Conservation (phyloP, 2,888 invertebrate genomes). For the Drosophila pseudotakahashii region DNA sequence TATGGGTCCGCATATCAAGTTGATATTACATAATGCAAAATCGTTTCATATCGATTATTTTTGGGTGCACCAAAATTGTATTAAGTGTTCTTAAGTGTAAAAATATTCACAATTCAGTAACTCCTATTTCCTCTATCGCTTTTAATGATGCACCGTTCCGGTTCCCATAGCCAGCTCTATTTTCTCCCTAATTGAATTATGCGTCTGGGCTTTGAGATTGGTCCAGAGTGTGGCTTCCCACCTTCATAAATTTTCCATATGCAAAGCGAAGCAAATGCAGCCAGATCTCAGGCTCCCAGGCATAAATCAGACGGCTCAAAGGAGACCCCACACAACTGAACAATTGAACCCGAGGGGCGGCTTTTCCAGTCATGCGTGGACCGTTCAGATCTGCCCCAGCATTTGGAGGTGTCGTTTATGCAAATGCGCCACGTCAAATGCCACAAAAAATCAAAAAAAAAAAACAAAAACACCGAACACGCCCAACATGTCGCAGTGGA, state of each 20-base stretch:
- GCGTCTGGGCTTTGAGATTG: conserved; percentile 48
- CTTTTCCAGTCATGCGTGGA: conserved; percentile 74
- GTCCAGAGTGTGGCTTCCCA: conserved; percentile 58
- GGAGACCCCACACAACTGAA: conserved; percentile 38
- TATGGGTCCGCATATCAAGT: too few relatives aligned
- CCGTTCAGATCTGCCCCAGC: conserved; percentile 48
- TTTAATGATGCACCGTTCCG: conserved; percentile 30
- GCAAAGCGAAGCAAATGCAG: conserved; percentile 45
- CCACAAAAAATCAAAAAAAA: conserved; percentile 40
- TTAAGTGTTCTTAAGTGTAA: not conserved
- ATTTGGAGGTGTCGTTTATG: conserved; percentile 78
- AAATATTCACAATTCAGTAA: not conserved
- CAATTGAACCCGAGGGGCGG: conserved; percentile 6
- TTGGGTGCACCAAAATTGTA: too few relatives aligned
- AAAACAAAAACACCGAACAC: conserved; percentile 59
- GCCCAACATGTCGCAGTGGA: conserved; percentile 42
- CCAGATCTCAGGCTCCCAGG: conserved; percentile 61
- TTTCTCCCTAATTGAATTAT: conserved; percentile 66
- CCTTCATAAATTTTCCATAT: conserved; percentile 68
- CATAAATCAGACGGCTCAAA: conserved; percentile 67
- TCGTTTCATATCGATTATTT: too few relatives aligned
- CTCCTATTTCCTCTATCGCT: not conserved
- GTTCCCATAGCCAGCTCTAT: conserved; percentile 35
- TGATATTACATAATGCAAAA: too few relatives aligned
- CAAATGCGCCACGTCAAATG: conserved; percentile 63